Base-by-base conservation (phyloP, 2,888 invertebrate species). In the Drosophila neoperkinsi region DNA sequence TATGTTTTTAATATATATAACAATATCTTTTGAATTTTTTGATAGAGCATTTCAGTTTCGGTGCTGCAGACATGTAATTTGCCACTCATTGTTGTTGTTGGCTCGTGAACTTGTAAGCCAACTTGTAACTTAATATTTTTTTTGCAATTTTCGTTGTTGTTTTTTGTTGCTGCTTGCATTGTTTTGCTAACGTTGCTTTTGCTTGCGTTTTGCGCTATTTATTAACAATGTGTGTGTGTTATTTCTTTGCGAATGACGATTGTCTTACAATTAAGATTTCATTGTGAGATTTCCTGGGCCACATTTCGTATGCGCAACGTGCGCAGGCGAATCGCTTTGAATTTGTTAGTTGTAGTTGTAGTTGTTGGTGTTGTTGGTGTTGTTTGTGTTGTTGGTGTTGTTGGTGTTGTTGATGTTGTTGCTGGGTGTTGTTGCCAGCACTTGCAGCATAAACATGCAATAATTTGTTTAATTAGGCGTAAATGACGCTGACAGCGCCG, bases 401-500 rank as follows among this genome's bases (percentile, higher is more conserved):
- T 57, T 71, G 74, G 1, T 63, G 49, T 28, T 38, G 31, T 36
- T 38, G 31, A 31, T 62, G 34, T 36, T 51, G 60, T 31, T 58
- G 34, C 18, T 31, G 34, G 34, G 30, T 71, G 60, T 68, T 71
- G 57, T 13, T 49, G 63, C 51, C 36, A 31, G 59, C 76, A 77
- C 79, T 82, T 82, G 77, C 79, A 71, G 71, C 84, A 83, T 78
- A 84, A 84, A 77, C 75, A 81, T 79, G 75, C 81, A 84, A 83
- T 88, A 89, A 90, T 90, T 89, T 89, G 88, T 82, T 90, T 90
- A 90, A 90, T 90, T 90, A 88, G 89, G 86, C 89, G 90, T 89
- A 83, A 84, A 89, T 80, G 81, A 79, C 70, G 83, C 79, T 64
- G 77, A 74, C 84, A 68, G 72, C 78, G 72, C 56, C 36, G 73